Conservation (phyloP, 2,113 vertebrate genomes). For the Columba livia region DNA sequence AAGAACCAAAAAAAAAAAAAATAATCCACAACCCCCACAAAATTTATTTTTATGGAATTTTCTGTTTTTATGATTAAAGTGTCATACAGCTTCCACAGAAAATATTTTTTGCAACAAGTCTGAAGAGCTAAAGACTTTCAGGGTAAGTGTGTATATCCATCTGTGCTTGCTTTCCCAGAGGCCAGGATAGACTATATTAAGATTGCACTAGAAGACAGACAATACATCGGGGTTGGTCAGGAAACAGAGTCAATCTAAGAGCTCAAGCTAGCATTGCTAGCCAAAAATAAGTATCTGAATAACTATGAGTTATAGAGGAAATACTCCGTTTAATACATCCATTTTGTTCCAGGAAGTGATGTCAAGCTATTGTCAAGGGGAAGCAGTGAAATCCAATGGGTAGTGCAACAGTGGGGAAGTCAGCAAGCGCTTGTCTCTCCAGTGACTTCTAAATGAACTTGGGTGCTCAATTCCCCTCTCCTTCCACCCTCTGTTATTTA, state of each 20-base stretch:
- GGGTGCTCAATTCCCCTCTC: neutral
- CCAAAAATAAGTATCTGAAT: constrained; percentile 36
- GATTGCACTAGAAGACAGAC: neutral
- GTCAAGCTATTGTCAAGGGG: constrained; percentile 23
- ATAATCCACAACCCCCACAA: too few species aligned
- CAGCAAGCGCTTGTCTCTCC: neutral
- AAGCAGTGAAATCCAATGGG: neutral
- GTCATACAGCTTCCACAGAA: neutral
- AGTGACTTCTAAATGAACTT: neutral
- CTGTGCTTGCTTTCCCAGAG: neutral
- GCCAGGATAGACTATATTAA: constrained; percentile 17
- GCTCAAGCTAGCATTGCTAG: neutral
- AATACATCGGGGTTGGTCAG: constrained; percentile 39
- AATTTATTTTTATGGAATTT: neutral
- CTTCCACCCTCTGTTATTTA: neutral
- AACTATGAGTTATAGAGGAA: constrained; percentile 15
- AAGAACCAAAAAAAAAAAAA: neutral
- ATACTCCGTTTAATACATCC: neutral
- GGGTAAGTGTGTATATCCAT: neutral
- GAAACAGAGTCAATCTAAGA: constrained; percentile 31
- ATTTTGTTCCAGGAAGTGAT: constrained; percentile 40
- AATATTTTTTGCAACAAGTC: neutral
- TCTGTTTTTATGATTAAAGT: neutral
- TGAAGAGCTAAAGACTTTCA: neutral
- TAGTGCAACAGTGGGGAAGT: neutral